Percentiles rank a stretch among this genome's conserved stretches.
Conservation (phyloP, 2,797 vertebrate species). For the Peromyscus melanophrys region DNA sequence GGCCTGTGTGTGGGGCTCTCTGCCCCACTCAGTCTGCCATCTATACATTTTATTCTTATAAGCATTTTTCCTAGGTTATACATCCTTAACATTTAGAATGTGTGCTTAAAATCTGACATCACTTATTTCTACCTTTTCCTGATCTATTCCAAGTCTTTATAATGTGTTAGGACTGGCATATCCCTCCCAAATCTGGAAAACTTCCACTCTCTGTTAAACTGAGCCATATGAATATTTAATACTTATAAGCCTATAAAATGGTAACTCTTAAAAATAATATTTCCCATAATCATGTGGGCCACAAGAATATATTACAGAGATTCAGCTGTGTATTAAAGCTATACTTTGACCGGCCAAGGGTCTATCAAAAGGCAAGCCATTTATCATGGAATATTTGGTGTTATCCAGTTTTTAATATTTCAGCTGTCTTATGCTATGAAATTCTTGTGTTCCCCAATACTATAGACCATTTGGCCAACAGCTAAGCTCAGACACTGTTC, state of each 20-base stretch:
- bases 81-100: slow-evolving; percentile 1
- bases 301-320: no score
- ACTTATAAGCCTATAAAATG: neutral
- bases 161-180: neutral
- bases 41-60: neutral
- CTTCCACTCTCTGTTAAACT: neutral
- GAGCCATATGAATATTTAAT: slow-evolving; percentile 5
- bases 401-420: no score
- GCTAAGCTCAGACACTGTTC: no score
- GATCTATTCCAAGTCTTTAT: neutral
- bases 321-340: no score
- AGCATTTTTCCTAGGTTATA: neutral
- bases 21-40: no score
- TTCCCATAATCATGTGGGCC: neutral
- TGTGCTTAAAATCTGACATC: neutral
- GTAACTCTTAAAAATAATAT: slow-evolving; percentile 10
- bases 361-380: no score
- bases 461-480: no score
- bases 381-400: no score
- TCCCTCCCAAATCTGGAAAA: neutral
- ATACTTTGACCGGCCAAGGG: no score
- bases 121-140: neutral
- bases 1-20: no score
- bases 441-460: no score
- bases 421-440: no score